Percentiles rank a stretch among this genome's conserved stretches.
Evolutionary conservation across 2,113 vertebrate genomes (phyloP).

Genomic region (Alces alces): DNA sequence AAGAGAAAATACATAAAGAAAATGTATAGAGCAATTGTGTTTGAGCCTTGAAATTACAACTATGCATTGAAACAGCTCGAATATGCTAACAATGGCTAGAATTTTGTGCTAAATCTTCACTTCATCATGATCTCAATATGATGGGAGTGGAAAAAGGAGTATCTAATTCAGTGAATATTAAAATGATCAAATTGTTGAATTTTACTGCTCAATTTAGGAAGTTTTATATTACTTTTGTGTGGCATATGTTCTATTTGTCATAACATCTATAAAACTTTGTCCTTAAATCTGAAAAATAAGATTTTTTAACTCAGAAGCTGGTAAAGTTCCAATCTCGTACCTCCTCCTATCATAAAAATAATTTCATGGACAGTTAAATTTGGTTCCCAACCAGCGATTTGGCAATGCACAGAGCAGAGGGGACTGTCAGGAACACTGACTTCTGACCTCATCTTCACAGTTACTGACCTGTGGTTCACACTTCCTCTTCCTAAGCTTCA

Average conservation of each 20-base stretch:
- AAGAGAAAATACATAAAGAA: background rate
- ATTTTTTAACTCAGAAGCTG: background rate
- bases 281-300: background rate
- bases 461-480: background rate
- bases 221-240: background rate
- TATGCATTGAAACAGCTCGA: background rate
- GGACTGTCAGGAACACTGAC: background rate
- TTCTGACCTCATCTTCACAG: background rate
- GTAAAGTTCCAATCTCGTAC: background rate
- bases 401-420: background rate
- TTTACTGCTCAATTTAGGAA: background rate
- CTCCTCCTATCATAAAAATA: background rate
- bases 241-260: background rate
- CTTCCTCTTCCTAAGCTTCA: background rate
- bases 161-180: background rate
- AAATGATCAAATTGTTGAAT: background rate
- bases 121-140: background rate
- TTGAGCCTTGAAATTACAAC: background rate
- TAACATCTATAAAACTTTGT: background rate
- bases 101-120: background rate
- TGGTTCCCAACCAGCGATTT: background rate
- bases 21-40: background rate
- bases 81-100: background rate
- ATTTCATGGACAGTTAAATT: background rate
- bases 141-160: background rate